These are phyloP conservation scores for Macrotus californicus DNA, from an alignment of 2,113 vertebrate species.

Conservation along the genomic window DNA sequence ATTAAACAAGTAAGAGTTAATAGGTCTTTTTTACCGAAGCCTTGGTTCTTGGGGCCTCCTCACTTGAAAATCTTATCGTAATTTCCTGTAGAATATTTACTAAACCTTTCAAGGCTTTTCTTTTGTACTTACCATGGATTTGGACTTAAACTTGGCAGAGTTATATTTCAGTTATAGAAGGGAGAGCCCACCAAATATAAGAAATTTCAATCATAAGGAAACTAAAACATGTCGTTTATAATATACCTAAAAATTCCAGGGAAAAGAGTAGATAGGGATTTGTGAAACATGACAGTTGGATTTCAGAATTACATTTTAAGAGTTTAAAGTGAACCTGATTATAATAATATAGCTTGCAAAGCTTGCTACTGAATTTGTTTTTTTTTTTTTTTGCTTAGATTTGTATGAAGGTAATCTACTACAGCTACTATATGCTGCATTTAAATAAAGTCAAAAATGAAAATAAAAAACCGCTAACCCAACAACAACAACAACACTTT, in stretches of 20 bases:
- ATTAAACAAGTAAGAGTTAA: background rate
- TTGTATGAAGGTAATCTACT: background rate
- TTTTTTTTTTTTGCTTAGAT: background rate
- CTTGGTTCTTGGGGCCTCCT: background rate
- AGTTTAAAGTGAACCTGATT: slow-evolving; percentile 35
- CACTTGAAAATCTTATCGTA: background rate
- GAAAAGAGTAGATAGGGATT: slow-evolving; percentile 20
- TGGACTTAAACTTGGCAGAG: background rate
- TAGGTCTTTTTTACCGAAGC: background rate
- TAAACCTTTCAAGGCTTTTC: background rate
- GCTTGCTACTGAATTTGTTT: slow-evolving; percentile 3
- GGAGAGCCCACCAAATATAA: background rate
- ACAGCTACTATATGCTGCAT: background rate
- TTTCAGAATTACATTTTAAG: slow-evolving; percentile 44
- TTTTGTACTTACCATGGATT: background rate
- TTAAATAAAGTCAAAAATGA: background rate
- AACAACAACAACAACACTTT: background rate
- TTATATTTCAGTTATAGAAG: background rate
- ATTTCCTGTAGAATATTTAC: slow-evolving; percentile 1
- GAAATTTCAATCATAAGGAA: slow-evolving; percentile 30
- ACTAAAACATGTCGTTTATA: slow-evolving; percentile 27
- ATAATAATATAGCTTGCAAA: slow-evolving; percentile 2
- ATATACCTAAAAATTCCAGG: background rate
- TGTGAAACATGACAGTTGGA: slow-evolving; percentile 6
- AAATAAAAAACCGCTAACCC: too few species aligned